These are phyloP conservation scores for Heteromurus nitidus DNA, from an alignment of 2,888 invertebrate species.

Conservation along the genomic window DNA sequence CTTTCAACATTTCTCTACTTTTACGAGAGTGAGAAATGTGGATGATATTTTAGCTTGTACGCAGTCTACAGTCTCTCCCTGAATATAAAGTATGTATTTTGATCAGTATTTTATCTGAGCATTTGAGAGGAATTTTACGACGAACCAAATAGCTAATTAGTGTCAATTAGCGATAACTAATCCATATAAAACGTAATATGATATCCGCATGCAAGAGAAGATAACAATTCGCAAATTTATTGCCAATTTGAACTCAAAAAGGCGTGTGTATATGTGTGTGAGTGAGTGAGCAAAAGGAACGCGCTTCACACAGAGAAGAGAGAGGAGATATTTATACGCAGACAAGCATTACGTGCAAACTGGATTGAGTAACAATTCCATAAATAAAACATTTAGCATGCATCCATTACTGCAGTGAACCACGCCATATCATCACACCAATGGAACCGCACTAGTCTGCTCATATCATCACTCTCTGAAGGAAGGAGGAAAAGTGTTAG, in stretches of 20 bases:
- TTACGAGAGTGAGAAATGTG: constrained; percentile 2
- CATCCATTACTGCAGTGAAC: background rate
- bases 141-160: constrained; percentile 53
- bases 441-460: no score
- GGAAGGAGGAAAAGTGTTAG: constrained; percentile 11
- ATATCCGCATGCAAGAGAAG: constrained; percentile 24
- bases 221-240: constrained; percentile 53
- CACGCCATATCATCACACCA: background rate
- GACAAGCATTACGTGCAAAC: constrained; percentile 21
- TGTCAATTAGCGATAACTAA: constrained; percentile 57
- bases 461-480: no score
- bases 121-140: constrained; percentile 31
- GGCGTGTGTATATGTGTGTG: constrained; percentile 25
- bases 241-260: constrained; percentile 17
- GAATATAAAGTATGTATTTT: no score
- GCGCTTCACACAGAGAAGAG: background rate
- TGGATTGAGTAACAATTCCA: constrained; percentile 52
- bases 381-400: constrained; percentile 53
- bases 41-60: no score
- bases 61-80: no score
- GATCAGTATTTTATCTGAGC: background rate
- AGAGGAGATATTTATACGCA: background rate
- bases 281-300: background rate
- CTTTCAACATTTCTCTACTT: constrained; percentile 20
- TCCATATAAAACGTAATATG: constrained; percentile 54